Evolutionary conservation across 2,888 invertebrate species (phyloP).

Genomic region (Theretra japonica): DNA sequence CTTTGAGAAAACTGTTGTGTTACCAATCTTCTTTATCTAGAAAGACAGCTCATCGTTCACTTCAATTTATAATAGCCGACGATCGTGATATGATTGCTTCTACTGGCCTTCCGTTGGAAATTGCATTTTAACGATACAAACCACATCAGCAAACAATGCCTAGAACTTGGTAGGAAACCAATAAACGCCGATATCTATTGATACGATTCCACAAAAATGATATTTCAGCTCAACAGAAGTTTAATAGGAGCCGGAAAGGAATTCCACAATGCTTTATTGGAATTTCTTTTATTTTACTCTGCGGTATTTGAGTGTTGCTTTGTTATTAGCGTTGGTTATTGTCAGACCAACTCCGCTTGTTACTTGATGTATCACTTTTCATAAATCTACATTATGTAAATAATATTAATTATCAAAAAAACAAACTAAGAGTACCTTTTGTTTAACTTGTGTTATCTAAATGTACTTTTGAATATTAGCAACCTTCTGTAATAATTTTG

Average conservation of each 20-base stretch:
- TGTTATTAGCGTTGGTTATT: background rate
- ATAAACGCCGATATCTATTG: background rate
- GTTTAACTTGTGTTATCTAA: no score
- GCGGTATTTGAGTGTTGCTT: background rate
- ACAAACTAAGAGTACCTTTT: no score
- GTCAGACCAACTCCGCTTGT: no score
- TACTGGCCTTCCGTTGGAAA: background rate
- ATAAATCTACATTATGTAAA: no score
- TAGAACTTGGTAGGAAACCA: constrained; percentile 1
- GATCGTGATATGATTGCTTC: background rate
- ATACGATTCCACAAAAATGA: background rate
- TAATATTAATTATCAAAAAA: no score
- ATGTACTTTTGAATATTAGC: no score
- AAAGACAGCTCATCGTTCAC: background rate
- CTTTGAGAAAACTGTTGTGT: background rate
- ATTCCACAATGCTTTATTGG: background rate
- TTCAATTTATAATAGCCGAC: background rate
- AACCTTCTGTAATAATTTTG: no score
- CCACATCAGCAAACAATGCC: background rate
- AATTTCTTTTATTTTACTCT: background rate
- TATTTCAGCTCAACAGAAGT: background rate
- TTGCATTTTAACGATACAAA: background rate
- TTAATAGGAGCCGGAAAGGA: background rate
- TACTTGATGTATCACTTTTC: no score
- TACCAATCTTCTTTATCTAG: background rate